A percentile compares a stretch with the other conserved stretches of the same genome.
phyloP scores from a whole-genome alignment of 2,113 vertebrate species.

The Meles meles region DNA sequence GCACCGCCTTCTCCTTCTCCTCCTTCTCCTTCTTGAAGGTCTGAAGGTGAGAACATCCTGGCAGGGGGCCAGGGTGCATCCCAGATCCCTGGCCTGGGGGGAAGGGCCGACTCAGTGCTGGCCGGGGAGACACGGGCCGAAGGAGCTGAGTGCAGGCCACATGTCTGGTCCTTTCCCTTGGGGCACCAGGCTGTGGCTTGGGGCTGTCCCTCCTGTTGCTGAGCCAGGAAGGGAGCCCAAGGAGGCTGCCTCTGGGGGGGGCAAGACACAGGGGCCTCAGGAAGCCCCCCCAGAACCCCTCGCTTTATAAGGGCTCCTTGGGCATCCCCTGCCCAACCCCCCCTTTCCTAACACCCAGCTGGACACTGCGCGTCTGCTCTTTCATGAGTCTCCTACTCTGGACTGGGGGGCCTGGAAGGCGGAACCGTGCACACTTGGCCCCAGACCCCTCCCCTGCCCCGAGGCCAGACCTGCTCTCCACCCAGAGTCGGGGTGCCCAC shows the following conservation, averaged over 20 bases:
- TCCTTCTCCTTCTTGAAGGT: neutral
- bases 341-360: neutral
- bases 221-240: neutral
- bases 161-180: rapidly evolving
- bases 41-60: no score
- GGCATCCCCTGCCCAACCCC: neutral
- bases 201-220: neutral
- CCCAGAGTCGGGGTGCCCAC: rapidly evolving
- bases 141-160: neutral
- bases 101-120: no score
- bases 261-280: neutral
- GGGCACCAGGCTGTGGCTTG: neutral
- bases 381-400: rapidly evolving
- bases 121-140: neutral
- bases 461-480: neutral
- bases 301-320: neutral
- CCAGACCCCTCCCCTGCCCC: neutral
- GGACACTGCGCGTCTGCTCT: neutral
- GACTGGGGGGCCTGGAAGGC: neutral
- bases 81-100: neutral
- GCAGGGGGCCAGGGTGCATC: rapidly evolving
- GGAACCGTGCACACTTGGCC: neutral
- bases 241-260: neutral
- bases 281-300: neutral
- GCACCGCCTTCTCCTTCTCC: neutral